Base-by-base conservation (phyloP, 23 tunicate species). In the Corella eumyota region DNA sequence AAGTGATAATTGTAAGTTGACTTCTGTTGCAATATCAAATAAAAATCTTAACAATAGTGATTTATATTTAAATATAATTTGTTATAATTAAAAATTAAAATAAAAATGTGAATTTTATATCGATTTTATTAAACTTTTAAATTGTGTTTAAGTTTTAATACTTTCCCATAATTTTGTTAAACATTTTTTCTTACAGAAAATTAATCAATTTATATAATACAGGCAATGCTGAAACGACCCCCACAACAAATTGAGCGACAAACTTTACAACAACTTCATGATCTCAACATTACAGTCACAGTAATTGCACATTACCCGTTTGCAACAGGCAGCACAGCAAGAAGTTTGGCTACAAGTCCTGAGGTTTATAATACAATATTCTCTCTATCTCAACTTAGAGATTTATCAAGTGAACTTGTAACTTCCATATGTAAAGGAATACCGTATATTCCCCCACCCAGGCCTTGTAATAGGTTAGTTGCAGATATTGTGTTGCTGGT, bases 401-500 rank as follows among this genome's bases (percentile, higher is more conserved):
- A 55, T 3, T 26, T 60, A 25, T 67, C 68, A 44, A 36, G 25
- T 15, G 20, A 59, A 53, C 44, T 31, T 3, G 30, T 30, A 15
- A 50, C 60, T 25, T 5, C 68, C 2, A 44, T 71, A 11, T 71
- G 77, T 34, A 15, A 22, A 3, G 67, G 45, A 0, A 19, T 24
- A 26, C 67, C 67, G 45, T 19, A 46, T 22, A 23, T n/a, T 20
- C 77, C 77, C 24, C 59, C 56, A 2, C 6, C 55, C 46, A 22
- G 25, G 21, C 56, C 72, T 50, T 66, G 72, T 45, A 25, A 22
- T 7, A 30, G 51, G 25, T 29, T 66, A 30, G 72, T 66, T 5
- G 72, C 72, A 2, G 77, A 71, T 4, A 15, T 71, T 30, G 77
- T 71, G 52, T 71, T 71, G 68, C 45, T 71, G 45, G 5, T 71